Base-by-base conservation (phyloP, 2,888 invertebrate species). In the Eledone cirrhosa region DNA sequence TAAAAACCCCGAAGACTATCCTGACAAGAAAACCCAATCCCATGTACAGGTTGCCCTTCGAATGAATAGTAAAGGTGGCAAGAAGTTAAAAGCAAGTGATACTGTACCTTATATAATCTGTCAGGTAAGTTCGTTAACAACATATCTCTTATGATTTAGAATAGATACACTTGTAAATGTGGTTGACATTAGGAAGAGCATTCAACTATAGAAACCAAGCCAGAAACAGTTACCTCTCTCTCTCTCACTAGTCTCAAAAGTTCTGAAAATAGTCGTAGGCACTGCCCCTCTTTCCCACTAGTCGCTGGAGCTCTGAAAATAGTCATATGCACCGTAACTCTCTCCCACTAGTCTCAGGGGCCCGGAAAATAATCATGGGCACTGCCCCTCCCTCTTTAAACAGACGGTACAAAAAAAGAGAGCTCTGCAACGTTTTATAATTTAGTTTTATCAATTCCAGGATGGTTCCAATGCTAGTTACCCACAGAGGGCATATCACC, bases 21-120 rank as follows among this genome's bases (percentile, higher is more conserved):
- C 95, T 0, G 96, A 97, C 88, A 94, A 94, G 86, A 94, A 94
- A 84, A 91, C 93, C 27, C 93, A 96, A 85, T 95, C 97, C 0
- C 98, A 98, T 90, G 98, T 98, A 0, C 94, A 94, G 88, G 96
- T 97, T n/a, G 98, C 99, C 0, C 87, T 96, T 79, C 93, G 98
- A 84, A 93, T 97, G 86, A 99, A 99, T 90, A 88, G 89, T 90
- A 90, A 90, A 76, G 90, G 90, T 29, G 93, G 93, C 78, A 96
- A 95, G 86, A 94, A 96, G 85, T 94, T 97, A 88, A 95, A 95
- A 87, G 95, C 95, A 85, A 99, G 99, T 0, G 99, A 99, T 89
- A 96, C 97, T 63, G 96, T 99, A 2, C 94, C 96, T 19, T 99
- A 99, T 89, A 93, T 99, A 2, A 96, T 99, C 87, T 99, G 99